These are phyloP conservation scores for Anoura caudifer DNA, from an alignment of 2,113 vertebrate genomes.

Conservation along the genomic window DNA sequence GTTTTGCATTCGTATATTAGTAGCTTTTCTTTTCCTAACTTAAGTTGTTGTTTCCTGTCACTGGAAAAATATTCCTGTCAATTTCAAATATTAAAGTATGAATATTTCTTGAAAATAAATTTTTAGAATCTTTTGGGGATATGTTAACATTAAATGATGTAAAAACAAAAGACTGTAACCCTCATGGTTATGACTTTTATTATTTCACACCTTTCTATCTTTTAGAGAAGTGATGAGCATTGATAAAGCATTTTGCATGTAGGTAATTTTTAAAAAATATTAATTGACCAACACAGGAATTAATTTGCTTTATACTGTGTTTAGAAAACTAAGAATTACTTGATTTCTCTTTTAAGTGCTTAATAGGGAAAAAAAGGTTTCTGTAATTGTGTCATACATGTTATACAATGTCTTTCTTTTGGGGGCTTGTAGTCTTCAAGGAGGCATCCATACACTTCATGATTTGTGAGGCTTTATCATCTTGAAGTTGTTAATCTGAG, in stretches of 20 bases:
- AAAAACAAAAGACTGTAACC: neutral
- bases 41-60: slow-evolving; percentile 12
- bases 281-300: neutral
- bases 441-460: neutral
- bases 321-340: slow-evolving; percentile 17
- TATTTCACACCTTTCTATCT: neutral
- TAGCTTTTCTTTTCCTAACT: neutral
- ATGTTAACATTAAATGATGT: neutral
- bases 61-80: neutral
- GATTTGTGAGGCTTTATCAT: neutral
- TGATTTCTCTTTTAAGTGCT: slow-evolving; percentile 1
- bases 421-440: neutral
- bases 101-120: slow-evolving; percentile 20
- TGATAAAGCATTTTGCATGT: slow-evolving; percentile 2
- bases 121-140: neutral
- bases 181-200: neutral
- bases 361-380: neutral
- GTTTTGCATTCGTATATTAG: neutral
- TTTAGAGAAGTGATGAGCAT: neutral
- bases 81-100: neutral
- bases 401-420: neutral
- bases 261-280: too few species aligned
- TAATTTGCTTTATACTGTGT: slow-evolving; percentile 19
- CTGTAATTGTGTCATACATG: neutral
- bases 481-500: slow-evolving; percentile 1